These are phyloP conservation scores for Spilarctia lutea DNA, from an alignment of 2,888 invertebrate species.

Conservation along the genomic window DNA sequence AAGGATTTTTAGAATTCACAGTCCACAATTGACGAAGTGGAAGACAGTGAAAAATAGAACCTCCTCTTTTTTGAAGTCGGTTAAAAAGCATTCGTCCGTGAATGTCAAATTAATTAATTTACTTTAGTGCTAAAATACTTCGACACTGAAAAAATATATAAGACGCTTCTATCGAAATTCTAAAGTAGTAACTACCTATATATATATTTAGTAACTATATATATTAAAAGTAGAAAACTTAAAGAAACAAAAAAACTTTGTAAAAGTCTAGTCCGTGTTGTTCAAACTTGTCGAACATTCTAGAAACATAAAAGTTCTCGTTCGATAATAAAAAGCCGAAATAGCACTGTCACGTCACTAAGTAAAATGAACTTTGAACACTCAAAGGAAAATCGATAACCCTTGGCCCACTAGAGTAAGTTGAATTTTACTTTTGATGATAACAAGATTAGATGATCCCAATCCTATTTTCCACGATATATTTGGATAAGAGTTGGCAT, in stretches of 20 bases:
- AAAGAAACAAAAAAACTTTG: background rate
- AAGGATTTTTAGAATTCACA: no score
- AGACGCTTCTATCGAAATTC: background rate
- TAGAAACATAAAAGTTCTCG: slow-evolving; percentile 25
- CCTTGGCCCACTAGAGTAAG: slow-evolving; percentile 32
- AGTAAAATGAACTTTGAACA: slow-evolving; percentile 36
- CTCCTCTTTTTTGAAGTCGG: no score
- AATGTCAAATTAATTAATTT: no score
- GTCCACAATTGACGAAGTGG: no score
- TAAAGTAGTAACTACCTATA: background rate
- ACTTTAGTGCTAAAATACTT: no score
- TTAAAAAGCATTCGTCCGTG: no score
- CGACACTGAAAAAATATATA: no score
- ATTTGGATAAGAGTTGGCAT: background rate
- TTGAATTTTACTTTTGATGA: slow-evolving; percentile 46
- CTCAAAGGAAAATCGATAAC: slow-evolving; percentile 37
- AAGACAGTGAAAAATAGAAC: no score
- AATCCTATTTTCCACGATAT: slow-evolving; percentile 4
- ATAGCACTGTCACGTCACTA: slow-evolving; percentile 32
- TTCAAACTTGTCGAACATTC: slow-evolving; percentile 23
- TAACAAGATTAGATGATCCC: slow-evolving; percentile 23
- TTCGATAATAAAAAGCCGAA: slow-evolving; percentile 24
- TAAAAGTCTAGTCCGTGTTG: background rate
- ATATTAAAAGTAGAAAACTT: background rate
- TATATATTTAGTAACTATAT: background rate